Conservation (phyloP, 2,113 vertebrate species). For the Poecilia latipinna region DNA sequence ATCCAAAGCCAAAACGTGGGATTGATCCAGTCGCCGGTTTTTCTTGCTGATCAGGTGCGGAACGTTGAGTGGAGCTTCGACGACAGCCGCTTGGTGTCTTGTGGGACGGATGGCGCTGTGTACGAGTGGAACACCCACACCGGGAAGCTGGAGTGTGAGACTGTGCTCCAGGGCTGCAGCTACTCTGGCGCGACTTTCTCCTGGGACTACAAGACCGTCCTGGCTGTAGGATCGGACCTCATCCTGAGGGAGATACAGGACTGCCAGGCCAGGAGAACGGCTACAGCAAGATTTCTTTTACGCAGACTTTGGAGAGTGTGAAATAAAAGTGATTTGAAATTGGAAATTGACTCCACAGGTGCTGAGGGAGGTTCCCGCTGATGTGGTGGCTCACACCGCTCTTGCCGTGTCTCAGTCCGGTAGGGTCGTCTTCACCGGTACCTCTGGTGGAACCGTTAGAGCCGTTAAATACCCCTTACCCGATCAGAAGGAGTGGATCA, state of each 20-base stretch:
- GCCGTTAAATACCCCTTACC: conserved; percentile 89
- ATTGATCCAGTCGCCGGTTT: accelerated
- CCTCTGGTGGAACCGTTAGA: conserved; percentile 85
- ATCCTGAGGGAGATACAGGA: conserved; percentile 93
- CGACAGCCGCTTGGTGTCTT: conserved; percentile 88
- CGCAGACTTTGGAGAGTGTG: neutral
- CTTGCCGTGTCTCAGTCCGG: conserved; percentile 86
- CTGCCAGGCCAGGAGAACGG: conserved; percentile 76
- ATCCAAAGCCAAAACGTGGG: neutral
- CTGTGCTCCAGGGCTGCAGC: conserved; percentile 88
- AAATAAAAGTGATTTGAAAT: neutral
- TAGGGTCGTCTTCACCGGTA: conserved; percentile 88
- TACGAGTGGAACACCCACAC: conserved; percentile 89
- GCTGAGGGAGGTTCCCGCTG: conserved; percentile 82
- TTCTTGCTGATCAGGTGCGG: conserved; percentile 77
- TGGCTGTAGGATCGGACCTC: conserved; percentile 90
- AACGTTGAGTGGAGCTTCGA: conserved; percentile 87
- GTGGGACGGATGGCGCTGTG: conserved; percentile 90
- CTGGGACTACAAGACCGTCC: conserved; percentile 84
- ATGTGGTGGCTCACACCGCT: conserved; percentile 82
- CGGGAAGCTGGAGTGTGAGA: conserved; percentile 86
- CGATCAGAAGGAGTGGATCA: conserved; percentile 83
- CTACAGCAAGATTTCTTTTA: neutral
- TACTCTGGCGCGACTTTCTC: conserved; percentile 86
- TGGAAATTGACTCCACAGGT: conserved; percentile 75